Evolutionary conservation across 30 jellyfish, hydroid and myxozoan genomes (phyloP), one percentile per base, ranked within the genome.

Genomic region (Aurelia aurita): DNA sequence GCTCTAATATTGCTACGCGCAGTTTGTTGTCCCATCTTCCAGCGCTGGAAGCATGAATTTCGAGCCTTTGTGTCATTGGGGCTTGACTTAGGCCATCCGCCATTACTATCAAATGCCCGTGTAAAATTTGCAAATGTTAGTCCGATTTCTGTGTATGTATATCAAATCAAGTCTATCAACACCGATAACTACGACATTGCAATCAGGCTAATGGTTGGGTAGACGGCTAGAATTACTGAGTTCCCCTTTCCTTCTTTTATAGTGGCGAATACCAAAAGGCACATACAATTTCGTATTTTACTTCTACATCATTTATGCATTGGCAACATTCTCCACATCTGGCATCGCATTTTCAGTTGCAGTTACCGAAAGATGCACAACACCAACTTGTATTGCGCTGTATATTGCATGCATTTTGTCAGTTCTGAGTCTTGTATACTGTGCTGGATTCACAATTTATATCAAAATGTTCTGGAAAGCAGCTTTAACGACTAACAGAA

Each of bases 311-410:
- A 71, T 71, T n/a, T 71, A 71, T 31, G 69, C 84, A 71, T 10
- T 71, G 43, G 84, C 84, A 21, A 71, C 84, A 47, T 71, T 71
- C 25, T 71, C 68, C 84, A 71, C 84, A 3, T 71, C 84, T 18
- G 69, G 84, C 69, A 71, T 71, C 43, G 84, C 84, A 71, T 71
- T 71, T 21, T 71, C 84, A 16, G 84, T 71, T 14, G 84, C 84
- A 43, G 54, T 71, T 9, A 71, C 84, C 5, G 84, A 71, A 71
- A 43, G 49, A 71, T 71, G 84, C 71, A 71, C 51, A 27, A 39
- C 84, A 18, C 84, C 84, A 3, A 71, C 84, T 14, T 71, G 84
- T 49, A 31, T 71, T 71, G 84, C 84, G 0, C n/a, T 71, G 43
- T 71, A 71, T 32, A 71, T 71, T 71, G 84, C 84, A 13, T 71